Percentiles rank a stretch among this genome's conserved stretches.
Conservation (phyloP, 2,113 vertebrate genomes). For the Gallinago jamesoni region DNA sequence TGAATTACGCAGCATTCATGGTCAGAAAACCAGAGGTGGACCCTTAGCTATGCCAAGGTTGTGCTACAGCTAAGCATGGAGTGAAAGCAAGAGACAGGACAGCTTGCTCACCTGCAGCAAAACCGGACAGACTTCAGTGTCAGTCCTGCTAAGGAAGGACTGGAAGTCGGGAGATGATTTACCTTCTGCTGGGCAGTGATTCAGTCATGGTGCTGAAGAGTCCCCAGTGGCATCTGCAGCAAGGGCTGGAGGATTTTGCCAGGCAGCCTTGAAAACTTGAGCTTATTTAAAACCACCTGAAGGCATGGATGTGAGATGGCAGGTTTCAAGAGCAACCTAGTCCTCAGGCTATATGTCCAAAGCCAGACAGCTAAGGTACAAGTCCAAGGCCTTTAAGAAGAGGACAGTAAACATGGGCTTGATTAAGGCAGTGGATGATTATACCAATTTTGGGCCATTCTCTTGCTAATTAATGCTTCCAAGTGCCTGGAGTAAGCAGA, state of each 20-base stretch:
- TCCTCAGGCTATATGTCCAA: background rate
- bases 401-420: background rate
- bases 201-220: background rate
- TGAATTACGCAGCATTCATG: background rate
- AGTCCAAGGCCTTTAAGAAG: background rate
- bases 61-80: background rate
- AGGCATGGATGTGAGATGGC: background rate
- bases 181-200: background rate
- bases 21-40: background rate
- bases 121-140: background rate
- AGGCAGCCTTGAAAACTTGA: background rate
- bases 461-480: slow-evolving; percentile 32
- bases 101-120: background rate
- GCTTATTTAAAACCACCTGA: background rate
- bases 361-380: background rate
- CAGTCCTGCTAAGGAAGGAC: background rate
- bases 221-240: background rate
- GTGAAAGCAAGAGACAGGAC: background rate
- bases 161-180: rapidly evolving
- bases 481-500: slow-evolving; percentile 22
- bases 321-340: background rate
- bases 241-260: background rate
- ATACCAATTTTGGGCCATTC: background rate
- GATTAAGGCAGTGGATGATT: background rate
- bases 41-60: background rate